A percentile compares a stretch with the other conserved stretches of the same genome.
Conservation (phyloP, 2,113 vertebrate genomes). For the Equus quagga region DNA sequence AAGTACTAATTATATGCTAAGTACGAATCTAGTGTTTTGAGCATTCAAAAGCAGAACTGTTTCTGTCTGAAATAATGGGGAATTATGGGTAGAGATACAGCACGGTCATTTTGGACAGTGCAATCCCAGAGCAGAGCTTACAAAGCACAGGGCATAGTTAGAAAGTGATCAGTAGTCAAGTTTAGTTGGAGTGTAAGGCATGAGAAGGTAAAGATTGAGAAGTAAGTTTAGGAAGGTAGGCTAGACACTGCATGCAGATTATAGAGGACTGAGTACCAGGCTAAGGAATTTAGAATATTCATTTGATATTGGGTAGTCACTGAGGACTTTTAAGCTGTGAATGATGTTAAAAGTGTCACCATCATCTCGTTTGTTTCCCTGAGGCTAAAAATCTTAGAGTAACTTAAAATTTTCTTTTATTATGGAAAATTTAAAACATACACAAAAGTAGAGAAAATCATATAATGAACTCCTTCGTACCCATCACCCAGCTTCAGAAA, state of each 20-base stretch:
- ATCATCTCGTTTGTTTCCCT: neutral
- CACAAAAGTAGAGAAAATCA: neutral
- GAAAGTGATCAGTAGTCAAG: neutral
- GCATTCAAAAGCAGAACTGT: neutral
- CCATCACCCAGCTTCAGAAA: neutral
- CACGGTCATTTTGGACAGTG: neutral
- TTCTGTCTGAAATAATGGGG: neutral
- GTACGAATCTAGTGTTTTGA: neutral
- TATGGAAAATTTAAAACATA: neutral
- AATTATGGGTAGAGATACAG: neutral
- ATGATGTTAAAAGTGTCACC: neutral
- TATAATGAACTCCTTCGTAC: neutral
- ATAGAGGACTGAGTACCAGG: neutral
- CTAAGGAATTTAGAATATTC: neutral
- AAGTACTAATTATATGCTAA: constrained; percentile 7
- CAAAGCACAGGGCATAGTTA: neutral
- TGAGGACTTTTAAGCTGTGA: neutral
- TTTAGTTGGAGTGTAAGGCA: neutral
- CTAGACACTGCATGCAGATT: neutral
- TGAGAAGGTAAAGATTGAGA: neutral
- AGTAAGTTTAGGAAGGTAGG: neutral
- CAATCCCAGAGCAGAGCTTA: neutral
- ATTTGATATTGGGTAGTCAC: neutral
- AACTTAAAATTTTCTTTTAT: neutral
- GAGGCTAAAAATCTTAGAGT: neutral